phyloP scores from a whole-genome alignment of 2,797 vertebrate genomes.

The Otolemur crassicaudatus region DNA sequence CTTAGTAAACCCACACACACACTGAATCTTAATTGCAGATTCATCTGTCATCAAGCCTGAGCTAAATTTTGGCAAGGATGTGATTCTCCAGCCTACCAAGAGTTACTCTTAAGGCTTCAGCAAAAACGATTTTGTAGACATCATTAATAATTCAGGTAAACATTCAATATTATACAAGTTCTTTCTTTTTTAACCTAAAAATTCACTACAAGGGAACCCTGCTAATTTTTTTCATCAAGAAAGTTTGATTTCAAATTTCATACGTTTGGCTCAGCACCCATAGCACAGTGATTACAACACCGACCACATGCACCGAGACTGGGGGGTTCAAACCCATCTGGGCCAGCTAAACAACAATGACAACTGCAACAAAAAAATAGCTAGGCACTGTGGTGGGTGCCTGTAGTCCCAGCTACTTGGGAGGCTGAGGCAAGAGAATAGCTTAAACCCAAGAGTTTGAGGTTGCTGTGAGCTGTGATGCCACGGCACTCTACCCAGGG shows the following conservation, averaged over 20 bases:
- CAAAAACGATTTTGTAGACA: not conserved
- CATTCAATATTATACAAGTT: not conserved
- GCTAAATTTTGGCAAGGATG: constrained; percentile 49
- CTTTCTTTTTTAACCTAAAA: not conserved
- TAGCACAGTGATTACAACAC: no score
- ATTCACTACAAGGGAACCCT: not conserved
- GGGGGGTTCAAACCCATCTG: no score
- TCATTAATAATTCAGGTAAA: constrained; percentile 16
- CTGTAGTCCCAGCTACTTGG: no score
- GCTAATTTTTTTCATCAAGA: not conserved
- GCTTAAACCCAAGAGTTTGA: no score
- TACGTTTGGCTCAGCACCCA: no score
- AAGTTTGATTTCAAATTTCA: constrained; percentile 37
- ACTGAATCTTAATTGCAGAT: constrained; percentile 59
- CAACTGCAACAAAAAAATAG: no score
- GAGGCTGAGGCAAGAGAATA: no score
- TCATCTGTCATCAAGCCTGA: constrained; percentile 17
- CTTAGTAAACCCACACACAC: not conserved
- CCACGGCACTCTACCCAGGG: no score
- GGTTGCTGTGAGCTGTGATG: no score
- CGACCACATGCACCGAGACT: no score
- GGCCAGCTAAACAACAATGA: no score
- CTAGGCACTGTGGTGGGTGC: no score
- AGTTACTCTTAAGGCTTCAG: not conserved
- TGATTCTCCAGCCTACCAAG: constrained; percentile 46